Evolutionary conservation across 1,140 invertebrate species (phyloP).

Genomic region (Caenorhabditis latens): DNA sequence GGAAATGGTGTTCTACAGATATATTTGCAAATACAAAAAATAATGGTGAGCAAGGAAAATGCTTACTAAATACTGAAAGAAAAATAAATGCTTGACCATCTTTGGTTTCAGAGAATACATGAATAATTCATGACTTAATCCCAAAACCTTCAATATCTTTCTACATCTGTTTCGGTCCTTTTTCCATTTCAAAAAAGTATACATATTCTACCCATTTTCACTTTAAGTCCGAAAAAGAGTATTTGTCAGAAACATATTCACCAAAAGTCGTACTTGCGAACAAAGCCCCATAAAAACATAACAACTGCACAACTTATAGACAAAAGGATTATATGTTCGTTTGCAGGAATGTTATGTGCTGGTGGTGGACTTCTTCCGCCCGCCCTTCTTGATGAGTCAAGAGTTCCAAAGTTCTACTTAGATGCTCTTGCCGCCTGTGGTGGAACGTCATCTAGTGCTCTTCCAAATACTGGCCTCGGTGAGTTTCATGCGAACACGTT

Average conservation of each 20-base stretch:
- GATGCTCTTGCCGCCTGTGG: conserved; percentile 71
- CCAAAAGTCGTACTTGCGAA: neutral
- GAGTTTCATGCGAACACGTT: neutral
- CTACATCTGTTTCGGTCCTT: no score
- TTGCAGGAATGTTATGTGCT: conserved; percentile 62
- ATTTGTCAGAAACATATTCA: neutral
- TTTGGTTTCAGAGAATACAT: no score
- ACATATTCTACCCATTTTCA: no score
- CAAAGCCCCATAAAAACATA: neutral
- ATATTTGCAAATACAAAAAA: neutral
- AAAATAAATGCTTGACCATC: no score
- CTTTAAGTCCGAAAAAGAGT: no score
- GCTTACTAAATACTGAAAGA: no score
- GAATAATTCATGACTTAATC: no score
- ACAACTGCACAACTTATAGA: neutral
- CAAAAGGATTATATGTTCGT: neutral
- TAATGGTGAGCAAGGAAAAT: neutral
- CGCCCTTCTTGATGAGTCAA: conserved; percentile 69
- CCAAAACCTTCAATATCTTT: no score
- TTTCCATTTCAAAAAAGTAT: no score
- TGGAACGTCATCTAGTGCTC: conserved; percentile 63
- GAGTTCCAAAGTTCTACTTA: conserved; percentile 72
- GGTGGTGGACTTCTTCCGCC: conserved; percentile 72
- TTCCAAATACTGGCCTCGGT: conserved; percentile 69
- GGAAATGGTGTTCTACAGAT: neutral